Base-by-base conservation (phyloP, 1,140 invertebrate genomes). In the Asbolus verrucosus region DNA sequence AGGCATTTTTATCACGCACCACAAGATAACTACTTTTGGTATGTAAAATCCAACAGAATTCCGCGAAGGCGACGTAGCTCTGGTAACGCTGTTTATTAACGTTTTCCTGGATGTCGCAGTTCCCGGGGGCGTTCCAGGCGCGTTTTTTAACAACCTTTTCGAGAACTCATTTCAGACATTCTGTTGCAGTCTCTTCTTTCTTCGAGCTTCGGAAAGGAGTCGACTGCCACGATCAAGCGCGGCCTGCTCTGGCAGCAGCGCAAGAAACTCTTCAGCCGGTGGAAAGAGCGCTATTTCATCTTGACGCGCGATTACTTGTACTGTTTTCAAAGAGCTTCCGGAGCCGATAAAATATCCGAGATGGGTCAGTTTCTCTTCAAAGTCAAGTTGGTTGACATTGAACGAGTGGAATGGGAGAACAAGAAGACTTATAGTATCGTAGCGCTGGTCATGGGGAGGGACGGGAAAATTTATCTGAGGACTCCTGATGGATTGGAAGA, bases 341-440 rank as follows among this genome's bases (percentile, higher is more conserved):
- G 85, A 41, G 79, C 83, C 19, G 85, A 88, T 74, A 82, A 86
- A 60, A 87, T 88, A 66, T 89, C 89, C 2, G 88, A 90, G 76
- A 90, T 90, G 89, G 89, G 89, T 59, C 87, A 87, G 75, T 90
- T 90, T 78, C 84, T 90, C 62, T 90, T 89, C 81, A 90, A 90
- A 84, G 87, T 89, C 46, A 88, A 89, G 79, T 78, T 90, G 68
- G 86, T 87, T 31, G 88, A 89, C 75, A 84, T 90, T 31, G 87
- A 89, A 73, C 84, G 83, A 74, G 85, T 89, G 36, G 87, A 88
- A 79, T 89, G 88, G 88, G 82, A 86, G 21, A 87, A 87, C 77
- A 84, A 85, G 65, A 87, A 84, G 75, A 87, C 82, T 54, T 88
- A 85, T 79, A 88, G 83, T 79, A 84, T 82, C 69, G 86, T 87